phyloP scores from a whole-genome alignment of 2,888 invertebrate species.

The Ptychoptera albimana region DNA sequence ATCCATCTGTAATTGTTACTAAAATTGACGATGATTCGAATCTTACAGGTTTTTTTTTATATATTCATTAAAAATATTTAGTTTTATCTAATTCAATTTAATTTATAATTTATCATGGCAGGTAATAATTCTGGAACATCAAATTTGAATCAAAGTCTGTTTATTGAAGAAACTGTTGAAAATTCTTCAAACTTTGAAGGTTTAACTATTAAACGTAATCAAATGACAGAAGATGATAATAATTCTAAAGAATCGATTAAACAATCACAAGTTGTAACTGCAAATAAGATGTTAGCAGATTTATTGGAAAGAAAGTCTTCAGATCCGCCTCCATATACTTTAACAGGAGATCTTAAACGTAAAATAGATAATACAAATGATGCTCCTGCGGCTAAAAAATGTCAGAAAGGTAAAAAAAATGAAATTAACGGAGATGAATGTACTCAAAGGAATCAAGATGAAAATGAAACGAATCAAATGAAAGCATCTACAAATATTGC shows the following conservation, averaged over 20 bases:
- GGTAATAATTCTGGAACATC: constrained; percentile 41
- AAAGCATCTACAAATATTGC: constrained; percentile 61
- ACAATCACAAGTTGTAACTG: constrained; percentile 20
- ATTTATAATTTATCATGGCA: constrained; percentile 9
- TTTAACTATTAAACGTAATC: constrained; percentile 38
- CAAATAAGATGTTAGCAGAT: constrained; percentile 69
- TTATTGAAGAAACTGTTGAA: constrained; percentile 37
- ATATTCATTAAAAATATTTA: too few relatives aligned
- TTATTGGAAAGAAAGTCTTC: constrained; percentile 59
- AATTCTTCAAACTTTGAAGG: constrained; percentile 49
- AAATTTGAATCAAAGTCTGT: constrained; percentile 22
- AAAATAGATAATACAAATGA: constrained; percentile 18
- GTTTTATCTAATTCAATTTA: too few relatives aligned
- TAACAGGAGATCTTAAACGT: constrained; percentile 19
- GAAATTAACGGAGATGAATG: constrained; percentile 32
- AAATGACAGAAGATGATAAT: constrained; percentile 37
- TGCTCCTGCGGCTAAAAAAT: constrained; percentile 17
- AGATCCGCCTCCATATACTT: constrained; percentile 28
- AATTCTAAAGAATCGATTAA: constrained; percentile 32
- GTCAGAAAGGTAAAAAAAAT: constrained; percentile 17
- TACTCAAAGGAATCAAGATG: constrained; percentile 33
- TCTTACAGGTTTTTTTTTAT: constrained; percentile 22
- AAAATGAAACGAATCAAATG: constrained; percentile 25
- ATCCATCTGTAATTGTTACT: not conserved
- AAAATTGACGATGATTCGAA: constrained; percentile 31